phyloP scores from a whole-genome alignment of 2,113 vertebrate species.

The Festucalex cinctus region DNA sequence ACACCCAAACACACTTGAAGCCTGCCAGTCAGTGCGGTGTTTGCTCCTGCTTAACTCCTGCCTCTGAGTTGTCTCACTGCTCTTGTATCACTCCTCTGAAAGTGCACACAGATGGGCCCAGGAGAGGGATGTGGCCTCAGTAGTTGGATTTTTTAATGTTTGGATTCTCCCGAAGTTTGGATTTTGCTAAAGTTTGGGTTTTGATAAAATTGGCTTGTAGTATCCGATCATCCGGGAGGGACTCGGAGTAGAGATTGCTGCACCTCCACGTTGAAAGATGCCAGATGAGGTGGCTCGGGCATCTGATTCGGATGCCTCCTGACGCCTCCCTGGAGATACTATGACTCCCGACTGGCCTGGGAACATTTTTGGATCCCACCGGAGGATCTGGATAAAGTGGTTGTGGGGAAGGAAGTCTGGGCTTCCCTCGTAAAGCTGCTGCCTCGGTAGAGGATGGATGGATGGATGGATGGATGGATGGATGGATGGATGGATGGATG shows the following conservation, averaged over 20 bases:
- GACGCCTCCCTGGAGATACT: too few species aligned
- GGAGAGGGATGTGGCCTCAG: neutral
- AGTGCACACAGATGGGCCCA: neutral
- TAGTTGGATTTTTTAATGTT: neutral
- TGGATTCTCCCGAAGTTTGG: neutral
- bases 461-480: too few species aligned
- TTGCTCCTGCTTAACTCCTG: neutral
- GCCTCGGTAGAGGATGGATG: too few species aligned
- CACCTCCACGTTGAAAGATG: too few species aligned
- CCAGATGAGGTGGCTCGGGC: too few species aligned
- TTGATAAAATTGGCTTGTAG: neutral
- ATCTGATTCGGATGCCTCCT: too few species aligned
- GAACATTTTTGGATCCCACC: too few species aligned
- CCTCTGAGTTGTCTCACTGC: neutral
- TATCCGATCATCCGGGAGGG: neutral
- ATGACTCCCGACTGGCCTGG: too few species aligned
- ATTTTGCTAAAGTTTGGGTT: neutral
- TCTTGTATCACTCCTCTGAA: neutral
- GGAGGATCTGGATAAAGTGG: too few species aligned
- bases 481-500: too few species aligned
- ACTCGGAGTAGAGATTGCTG: neutral
- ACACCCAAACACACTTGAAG: neutral
- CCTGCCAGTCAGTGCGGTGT: conserved; percentile 1
- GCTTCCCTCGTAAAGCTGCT: too few species aligned
- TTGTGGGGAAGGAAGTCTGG: too few species aligned